phyloP scores from a whole-genome alignment of 2,888 invertebrate genomes.

The Laothoe populi region DNA sequence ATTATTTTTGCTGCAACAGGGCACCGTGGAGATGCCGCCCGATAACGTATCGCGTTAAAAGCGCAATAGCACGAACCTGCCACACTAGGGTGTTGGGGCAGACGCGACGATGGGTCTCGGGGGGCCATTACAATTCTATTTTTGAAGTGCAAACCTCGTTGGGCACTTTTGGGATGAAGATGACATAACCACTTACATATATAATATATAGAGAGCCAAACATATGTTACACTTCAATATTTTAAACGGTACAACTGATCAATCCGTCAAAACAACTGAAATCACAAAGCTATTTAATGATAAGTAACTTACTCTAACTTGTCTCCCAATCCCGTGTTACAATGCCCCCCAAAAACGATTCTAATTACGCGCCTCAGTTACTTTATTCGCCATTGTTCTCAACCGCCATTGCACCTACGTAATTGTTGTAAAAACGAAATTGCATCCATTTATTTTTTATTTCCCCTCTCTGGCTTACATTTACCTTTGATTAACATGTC shows the following conservation, averaged over 20 bases:
- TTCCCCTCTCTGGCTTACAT: not conserved
- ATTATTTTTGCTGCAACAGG: constrained; percentile 33
- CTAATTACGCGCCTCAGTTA: constrained; percentile 20
- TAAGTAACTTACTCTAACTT: not conserved
- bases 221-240: no score
- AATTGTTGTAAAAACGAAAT: constrained; percentile 24
- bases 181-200: no score
- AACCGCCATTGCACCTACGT: constrained; percentile 19
- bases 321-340: not conserved
- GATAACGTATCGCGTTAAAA: constrained; percentile 49
- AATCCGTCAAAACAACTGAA: not conserved
- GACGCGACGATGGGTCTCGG: not conserved
- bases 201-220: no score
- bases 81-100: not conserved
- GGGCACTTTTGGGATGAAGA: no score
- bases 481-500: constrained; percentile 6
- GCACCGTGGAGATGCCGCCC: constrained; percentile 22
- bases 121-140: not conserved
- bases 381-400: not conserved
- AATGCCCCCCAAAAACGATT: constrained; percentile 11
- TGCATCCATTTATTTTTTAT: constrained; percentile 22
- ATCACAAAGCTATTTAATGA: not conserved
- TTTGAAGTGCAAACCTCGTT: no score
- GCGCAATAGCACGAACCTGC: constrained; percentile 48
- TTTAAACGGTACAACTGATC: not conserved